phyloP scores from a whole-genome alignment of 2,797 vertebrate genomes.

The Ambastaia sidthimunki region DNA sequence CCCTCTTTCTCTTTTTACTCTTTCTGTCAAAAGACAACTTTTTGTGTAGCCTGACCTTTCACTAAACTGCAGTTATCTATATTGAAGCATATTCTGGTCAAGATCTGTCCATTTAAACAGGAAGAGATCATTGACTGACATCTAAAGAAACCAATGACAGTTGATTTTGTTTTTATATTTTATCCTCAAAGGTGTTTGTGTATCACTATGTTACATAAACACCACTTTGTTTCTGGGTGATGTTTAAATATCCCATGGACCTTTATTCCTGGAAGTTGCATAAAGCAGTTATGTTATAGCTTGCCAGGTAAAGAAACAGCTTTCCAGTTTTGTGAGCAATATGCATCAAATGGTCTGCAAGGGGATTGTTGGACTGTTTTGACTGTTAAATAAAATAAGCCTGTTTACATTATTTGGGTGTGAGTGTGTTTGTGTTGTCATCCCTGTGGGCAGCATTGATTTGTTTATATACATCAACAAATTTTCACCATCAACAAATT shows the following conservation, averaged over 20 bases:
- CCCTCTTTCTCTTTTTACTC: not conserved
- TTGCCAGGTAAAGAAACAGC: not conserved
- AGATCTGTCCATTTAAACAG: not conserved
- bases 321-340: constrained; percentile 4
- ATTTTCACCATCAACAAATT: constrained; percentile 50
- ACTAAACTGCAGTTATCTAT: not conserved
- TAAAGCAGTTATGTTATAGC: not conserved
- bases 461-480: constrained; percentile 58
- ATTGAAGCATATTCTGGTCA: constrained; percentile 1
- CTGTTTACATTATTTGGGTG: constrained; percentile 51
- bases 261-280: not conserved
- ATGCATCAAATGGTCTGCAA: not conserved
- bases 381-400: constrained; percentile 46
- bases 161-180: not conserved
- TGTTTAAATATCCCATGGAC: not conserved
- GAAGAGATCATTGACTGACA: not conserved
- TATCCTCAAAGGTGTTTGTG: not conserved
- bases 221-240: not conserved
- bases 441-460: constrained; percentile 50
- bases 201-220: not conserved
- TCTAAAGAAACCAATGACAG: not conserved
- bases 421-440: constrained; percentile 49
- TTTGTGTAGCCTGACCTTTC: not conserved
- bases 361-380: not conserved
- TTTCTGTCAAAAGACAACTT: constrained; percentile 3